Conservation (phyloP, 2,888 invertebrate genomes). For the Melanostoma mellinum region DNA sequence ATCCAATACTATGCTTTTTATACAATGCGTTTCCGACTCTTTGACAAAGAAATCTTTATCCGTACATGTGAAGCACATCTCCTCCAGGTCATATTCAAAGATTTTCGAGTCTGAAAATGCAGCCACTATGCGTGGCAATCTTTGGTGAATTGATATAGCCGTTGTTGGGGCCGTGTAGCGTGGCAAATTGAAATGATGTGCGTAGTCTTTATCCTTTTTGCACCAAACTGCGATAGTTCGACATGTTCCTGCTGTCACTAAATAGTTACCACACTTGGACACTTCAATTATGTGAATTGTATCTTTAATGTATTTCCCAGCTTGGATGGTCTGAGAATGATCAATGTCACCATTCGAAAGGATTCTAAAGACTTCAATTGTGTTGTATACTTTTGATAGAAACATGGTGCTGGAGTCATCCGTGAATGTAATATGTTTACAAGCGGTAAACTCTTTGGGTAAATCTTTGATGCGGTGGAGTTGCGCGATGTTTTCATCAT, state of each 20-base stretch:
- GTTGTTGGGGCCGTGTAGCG: constrained; percentile 87
- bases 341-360: constrained; percentile 78
- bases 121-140: constrained; percentile 85
- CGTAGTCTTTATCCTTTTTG: constrained; percentile 80
- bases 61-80: constrained; percentile 84
- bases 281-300: constrained; percentile 83
- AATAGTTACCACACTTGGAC: constrained; percentile 84
- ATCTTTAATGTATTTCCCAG: constrained; percentile 82
- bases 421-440: constrained; percentile 81
- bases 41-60: constrained; percentile 82
- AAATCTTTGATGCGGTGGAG: constrained; percentile 80
- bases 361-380: constrained; percentile 81
- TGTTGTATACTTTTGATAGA: constrained; percentile 80
- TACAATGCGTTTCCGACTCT: constrained; percentile 82
- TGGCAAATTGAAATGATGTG: constrained; percentile 86
- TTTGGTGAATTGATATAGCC: constrained; percentile 87
- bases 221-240: constrained; percentile 88
- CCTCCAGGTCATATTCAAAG: constrained; percentile 88
- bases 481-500: constrained; percentile 74
- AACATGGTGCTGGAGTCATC: constrained; percentile 81
- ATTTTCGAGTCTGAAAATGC: constrained; percentile 92
- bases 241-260: constrained; percentile 87
- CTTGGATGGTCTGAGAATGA: constrained; percentile 79
- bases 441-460: constrained; percentile 79
- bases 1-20: constrained; percentile 86